Evolutionary conservation across 2,113 vertebrate species (phyloP).

Genomic region (Cavia porcellus): DNA sequence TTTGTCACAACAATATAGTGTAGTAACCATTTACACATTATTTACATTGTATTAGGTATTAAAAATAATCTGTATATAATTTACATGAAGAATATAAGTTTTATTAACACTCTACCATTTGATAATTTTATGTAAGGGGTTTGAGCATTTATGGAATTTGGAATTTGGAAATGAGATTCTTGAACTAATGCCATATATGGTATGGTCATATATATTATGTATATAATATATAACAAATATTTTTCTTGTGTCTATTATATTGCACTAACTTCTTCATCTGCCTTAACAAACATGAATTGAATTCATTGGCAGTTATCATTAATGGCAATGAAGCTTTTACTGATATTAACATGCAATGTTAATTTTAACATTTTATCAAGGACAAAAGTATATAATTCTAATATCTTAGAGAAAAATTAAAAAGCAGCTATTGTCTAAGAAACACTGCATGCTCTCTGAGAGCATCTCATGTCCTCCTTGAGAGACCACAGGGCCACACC

Average conservation of each 20-base stretch:
- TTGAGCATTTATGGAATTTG: too few species aligned
- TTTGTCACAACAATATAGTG: neutral
- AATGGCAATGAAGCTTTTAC: neutral
- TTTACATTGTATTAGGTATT: neutral
- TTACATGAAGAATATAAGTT: too few species aligned
- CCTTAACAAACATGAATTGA: neutral
- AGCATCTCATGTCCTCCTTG: neutral
- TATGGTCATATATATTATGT: too few species aligned
- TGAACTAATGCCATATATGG: neutral
- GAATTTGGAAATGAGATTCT: neutral
- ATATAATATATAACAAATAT: neutral
- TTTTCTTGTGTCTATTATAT: neutral
- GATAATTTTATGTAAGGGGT: neutral
- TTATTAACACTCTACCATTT: neutral
- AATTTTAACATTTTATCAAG: neutral
- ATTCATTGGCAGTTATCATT: neutral
- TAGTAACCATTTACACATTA: neutral
- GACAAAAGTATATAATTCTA: neutral
- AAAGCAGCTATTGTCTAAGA: neutral
- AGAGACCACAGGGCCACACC: too few species aligned
- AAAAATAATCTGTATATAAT: neutral
- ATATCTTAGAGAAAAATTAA: neutral
- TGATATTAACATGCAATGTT: neutral
- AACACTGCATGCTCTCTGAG: neutral
- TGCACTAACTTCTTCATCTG: neutral